These are phyloP conservation scores for Chaetodon trifasciatus DNA, from an alignment of 2,797 vertebrate species.

Conservation along the genomic window DNA sequence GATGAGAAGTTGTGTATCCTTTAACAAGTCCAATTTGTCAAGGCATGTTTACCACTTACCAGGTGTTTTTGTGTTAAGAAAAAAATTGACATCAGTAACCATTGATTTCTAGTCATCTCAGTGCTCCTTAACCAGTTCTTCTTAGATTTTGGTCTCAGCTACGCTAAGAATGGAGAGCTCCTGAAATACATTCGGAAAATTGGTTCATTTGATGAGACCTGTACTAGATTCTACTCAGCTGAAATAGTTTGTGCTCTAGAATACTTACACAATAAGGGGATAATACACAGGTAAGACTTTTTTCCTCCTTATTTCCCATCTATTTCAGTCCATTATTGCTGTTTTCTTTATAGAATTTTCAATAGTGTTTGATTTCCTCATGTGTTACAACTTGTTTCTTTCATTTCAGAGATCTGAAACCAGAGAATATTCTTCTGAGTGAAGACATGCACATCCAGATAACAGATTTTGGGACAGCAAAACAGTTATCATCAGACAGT, in stretches of 20 bases:
- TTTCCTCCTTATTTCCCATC: neutral
- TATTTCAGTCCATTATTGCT: neutral
- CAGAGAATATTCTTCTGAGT: conserved; percentile 98
- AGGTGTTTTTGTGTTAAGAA: conserved; percentile 12
- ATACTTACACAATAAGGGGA: conserved; percentile 97
- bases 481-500: conserved; percentile 96
- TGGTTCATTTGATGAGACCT: conserved; percentile 99
- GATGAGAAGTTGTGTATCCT: conserved; percentile 99
- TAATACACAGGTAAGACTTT: conserved; percentile 95
- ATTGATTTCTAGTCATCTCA: neutral
- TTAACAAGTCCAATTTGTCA: conserved; percentile 36
- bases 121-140: conserved; percentile 87
- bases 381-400: conserved; percentile 23
- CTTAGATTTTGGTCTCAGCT: conserved; percentile 99
- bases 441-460: conserved; percentile 99
- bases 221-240: conserved; percentile 98
- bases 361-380: neutral
- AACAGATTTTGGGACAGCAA: conserved; percentile 99
- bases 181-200: conserved; percentile 99
- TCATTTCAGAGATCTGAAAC: conserved; percentile 95
- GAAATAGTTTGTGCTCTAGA: conserved; percentile 97
- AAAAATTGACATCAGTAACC: rapidly evolving
- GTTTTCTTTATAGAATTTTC: neutral
- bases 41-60: neutral
- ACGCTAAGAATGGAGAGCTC: conserved; percentile 98